Evolutionary conservation across 2,888 invertebrate species (phyloP), one percentile per base, ranked within the genome.

Genomic region (Plusia festucae): DNA sequence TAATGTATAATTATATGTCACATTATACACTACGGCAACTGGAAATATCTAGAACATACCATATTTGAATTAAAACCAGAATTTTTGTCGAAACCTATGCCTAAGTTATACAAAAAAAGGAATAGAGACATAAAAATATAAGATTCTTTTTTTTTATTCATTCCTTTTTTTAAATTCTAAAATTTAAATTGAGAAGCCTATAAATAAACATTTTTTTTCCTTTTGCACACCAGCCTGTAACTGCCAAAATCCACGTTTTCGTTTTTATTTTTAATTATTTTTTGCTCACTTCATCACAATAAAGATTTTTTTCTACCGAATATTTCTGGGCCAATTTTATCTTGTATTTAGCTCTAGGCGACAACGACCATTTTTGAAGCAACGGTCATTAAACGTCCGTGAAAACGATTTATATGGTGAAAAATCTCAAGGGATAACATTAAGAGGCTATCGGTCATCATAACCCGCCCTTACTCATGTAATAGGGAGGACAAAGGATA

Each of bases 371-470:
- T 49, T 18, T 46, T 49, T 20, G 18, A 49, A 49, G 46, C 20
- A 20, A 4, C 20, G n/a, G 55, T 56, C 24, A 20, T 44, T 20
- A 30, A 51, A n/a, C 3, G 6, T 20, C 6, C 34, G 15, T 20
- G 7, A 54, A 65, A 61, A 18, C 22, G 64, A 66, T 65, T 54
- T 56, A 59, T 44, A 32, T 46, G 16, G 22, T 15, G 0, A 49
- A 22, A 51, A 51, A 54, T 3, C 65, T 27, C 57, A 22, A 53
- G 64, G 62, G 62, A 66, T 55, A 40, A 27, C 73, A 65, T 77
- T 73, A 76, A 56, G 51, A 65, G 32, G 40, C 57, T 40, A 76
- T 68, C 27, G 53, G 60, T 73, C 68, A 65, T 65, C 58, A 51
- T 55, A 62, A 13, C 24, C 56, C 67, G 53, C 65, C 73, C 65